These are phyloP conservation scores for Byasa hedistus DNA, from an alignment of 2,888 invertebrate genomes.

Conservation along the genomic window DNA sequence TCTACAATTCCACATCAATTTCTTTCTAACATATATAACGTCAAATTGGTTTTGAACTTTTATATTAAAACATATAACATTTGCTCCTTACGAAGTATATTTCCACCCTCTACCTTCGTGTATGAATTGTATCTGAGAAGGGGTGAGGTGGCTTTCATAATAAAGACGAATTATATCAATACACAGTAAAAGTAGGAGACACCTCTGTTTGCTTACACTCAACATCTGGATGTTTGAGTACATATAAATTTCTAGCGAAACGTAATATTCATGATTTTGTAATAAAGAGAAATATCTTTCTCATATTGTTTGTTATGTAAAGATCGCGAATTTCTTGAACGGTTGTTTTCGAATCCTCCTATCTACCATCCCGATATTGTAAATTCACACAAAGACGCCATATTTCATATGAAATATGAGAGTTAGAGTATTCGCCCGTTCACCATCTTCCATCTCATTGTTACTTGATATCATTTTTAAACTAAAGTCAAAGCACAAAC, in stretches of 20 bases:
- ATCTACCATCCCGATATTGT: no score
- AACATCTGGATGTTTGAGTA: not conserved
- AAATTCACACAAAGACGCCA: no score
- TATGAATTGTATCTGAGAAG: not conserved
- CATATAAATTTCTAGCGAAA: not conserved
- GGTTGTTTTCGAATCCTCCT: no score
- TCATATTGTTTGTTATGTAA: no score
- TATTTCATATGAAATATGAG: no score
- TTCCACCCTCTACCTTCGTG: not conserved
- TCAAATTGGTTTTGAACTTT: not conserved
- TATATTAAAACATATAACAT: not conserved
- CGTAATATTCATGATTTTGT: not conserved
- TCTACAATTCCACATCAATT: not conserved
- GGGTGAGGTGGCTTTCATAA: constrained; percentile 1
- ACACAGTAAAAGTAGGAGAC: not conserved
- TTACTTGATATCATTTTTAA: no score
- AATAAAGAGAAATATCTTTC: not conserved
- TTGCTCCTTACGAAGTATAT: not conserved
- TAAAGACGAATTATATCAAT: constrained; percentile 5
- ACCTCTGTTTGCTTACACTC: not conserved
- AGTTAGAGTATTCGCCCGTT: no score
- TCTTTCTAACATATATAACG: not conserved
- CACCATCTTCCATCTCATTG: no score
- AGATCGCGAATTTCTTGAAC: no score
- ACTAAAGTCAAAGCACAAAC: no score